Conservation (phyloP, 2,113 vertebrate genomes). For the Aspidoscelis tigris region DNA sequence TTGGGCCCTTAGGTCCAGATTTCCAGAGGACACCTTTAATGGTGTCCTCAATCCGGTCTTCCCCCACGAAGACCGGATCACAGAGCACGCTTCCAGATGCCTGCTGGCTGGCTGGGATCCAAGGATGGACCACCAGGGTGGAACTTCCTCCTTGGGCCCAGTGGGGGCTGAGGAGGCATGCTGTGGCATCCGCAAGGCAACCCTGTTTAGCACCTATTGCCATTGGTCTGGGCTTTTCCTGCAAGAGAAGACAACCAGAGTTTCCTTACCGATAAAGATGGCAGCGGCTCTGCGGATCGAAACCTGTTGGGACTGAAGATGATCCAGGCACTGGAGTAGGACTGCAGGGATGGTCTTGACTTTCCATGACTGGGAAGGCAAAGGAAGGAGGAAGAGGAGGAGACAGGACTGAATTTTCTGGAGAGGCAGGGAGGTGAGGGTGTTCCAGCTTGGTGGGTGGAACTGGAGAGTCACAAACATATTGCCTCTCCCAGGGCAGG, state of each 20-base stretch:
- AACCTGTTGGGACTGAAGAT: conserved; percentile 14
- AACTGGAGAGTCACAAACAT: background rate
- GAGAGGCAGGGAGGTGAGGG: too few relatives aligned
- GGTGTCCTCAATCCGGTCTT: too few relatives aligned
- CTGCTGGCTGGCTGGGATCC: too few relatives aligned
- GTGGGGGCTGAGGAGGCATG: too few relatives aligned
- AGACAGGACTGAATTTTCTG: background rate
- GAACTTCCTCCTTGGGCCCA: too few relatives aligned
- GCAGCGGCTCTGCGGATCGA: conserved; percentile 23
- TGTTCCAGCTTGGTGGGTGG: background rate
- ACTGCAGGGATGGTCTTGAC: background rate
- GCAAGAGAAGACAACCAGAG: background rate
- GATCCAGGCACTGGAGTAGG: conserved; percentile 33
- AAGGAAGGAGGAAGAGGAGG: background rate
- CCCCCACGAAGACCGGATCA: too few relatives aligned
- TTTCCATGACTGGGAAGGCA: conserved; percentile 8
- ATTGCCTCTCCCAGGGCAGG: background rate
- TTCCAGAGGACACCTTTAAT: too few relatives aligned
- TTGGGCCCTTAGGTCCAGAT: too few relatives aligned
- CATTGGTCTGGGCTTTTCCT: background rate
- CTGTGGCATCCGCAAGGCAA: too few relatives aligned
- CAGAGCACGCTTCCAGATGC: too few relatives aligned
- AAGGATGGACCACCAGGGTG: too few relatives aligned
- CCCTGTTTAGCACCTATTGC: too few relatives aligned
- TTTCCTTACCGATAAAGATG: conserved; percentile 15